phyloP scores from a whole-genome alignment of 1,140 invertebrate species.

The Heliothis subflexa region DNA sequence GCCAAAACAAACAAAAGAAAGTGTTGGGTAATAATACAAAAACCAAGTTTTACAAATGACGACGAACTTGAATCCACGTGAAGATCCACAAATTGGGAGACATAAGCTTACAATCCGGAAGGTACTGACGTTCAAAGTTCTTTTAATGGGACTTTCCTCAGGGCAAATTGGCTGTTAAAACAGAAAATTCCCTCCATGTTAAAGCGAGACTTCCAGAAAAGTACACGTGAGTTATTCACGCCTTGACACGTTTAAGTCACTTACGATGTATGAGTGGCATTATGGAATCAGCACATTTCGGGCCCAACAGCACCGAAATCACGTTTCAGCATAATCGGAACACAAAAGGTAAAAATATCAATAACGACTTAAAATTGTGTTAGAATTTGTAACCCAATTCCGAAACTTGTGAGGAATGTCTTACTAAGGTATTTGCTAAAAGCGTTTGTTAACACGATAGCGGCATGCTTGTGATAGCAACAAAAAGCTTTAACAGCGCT shows the following conservation, averaged over 20 bases:
- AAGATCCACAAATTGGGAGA: constrained; percentile 45
- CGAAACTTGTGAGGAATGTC: constrained; percentile 32
- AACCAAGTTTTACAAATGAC: constrained; percentile 39
- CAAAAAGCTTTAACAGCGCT: constrained; percentile 65
- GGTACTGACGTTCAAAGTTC: constrained; percentile 49
- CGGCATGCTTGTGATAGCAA: constrained; percentile 57
- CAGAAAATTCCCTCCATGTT: constrained; percentile 39
- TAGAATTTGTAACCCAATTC: constrained; percentile 38
- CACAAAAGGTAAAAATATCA: constrained; percentile 46
- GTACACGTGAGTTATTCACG: constrained; percentile 69
- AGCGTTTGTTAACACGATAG: constrained; percentile 66
- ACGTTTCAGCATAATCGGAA: constrained; percentile 73
- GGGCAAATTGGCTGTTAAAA: constrained; percentile 52
- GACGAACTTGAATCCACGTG: constrained; percentile 28
- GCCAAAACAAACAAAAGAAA: constrained; percentile 1
- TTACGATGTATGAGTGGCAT: constrained; percentile 71
- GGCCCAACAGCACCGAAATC: constrained; percentile 52
- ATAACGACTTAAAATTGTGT: constrained; percentile 13
- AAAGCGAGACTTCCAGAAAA: constrained; percentile 42
- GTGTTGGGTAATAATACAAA: background rate
- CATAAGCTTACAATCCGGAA: constrained; percentile 50
- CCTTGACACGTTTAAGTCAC: constrained; percentile 68
- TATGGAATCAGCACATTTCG: constrained; percentile 77
- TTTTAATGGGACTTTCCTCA: constrained; percentile 49
- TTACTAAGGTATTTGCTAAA: constrained; percentile 53